phyloP scores from a whole-genome alignment of 1,140 invertebrate species.

The Pollicipes pollicipes region DNA sequence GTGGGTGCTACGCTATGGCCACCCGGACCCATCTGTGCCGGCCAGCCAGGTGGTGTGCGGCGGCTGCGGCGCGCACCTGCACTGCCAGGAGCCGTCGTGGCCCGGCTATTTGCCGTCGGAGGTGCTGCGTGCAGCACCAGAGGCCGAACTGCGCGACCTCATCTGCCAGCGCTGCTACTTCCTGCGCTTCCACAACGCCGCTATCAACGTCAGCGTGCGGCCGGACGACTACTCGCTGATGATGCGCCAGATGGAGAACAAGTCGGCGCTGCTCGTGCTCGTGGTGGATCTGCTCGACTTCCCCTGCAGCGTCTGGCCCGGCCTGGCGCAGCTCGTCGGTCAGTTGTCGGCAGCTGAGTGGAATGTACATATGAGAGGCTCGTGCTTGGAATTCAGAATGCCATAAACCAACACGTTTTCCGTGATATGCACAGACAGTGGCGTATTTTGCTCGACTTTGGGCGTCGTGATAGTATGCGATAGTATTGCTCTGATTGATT shows the following conservation, averaged over 20 bases:
- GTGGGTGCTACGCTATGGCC: slow-evolving; percentile 28
- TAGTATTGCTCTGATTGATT: no score
- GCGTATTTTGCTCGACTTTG: no score
- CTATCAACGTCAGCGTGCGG: slow-evolving; percentile 62
- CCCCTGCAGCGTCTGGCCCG: slow-evolving; percentile 77
- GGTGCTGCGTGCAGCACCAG: background rate
- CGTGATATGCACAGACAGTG: no score
- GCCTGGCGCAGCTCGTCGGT: slow-evolving; percentile 52
- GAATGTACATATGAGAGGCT: no score
- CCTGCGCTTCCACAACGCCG: slow-evolving; percentile 58
- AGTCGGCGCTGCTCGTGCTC: slow-evolving; percentile 45
- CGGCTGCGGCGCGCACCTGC: slow-evolving; percentile 78
- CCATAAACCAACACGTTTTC: no score
- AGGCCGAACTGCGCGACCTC: slow-evolving; percentile 37
- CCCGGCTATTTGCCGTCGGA: slow-evolving; percentile 52
- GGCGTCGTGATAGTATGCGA: no score
- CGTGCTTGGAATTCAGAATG: no score
- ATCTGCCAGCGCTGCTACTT: slow-evolving; percentile 84
- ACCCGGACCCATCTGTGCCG: slow-evolving; percentile 37
- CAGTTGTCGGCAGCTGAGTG: slow-evolving; percentile 8
- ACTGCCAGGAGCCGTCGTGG: slow-evolving; percentile 50
- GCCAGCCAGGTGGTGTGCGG: slow-evolving; percentile 57
- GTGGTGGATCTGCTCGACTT: slow-evolving; percentile 83
- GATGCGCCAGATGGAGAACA: background rate
- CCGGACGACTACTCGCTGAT: slow-evolving; percentile 52